phyloP scores from a whole-genome alignment of 2,888 invertebrate genomes.

The Oscheius sp. region DNA sequence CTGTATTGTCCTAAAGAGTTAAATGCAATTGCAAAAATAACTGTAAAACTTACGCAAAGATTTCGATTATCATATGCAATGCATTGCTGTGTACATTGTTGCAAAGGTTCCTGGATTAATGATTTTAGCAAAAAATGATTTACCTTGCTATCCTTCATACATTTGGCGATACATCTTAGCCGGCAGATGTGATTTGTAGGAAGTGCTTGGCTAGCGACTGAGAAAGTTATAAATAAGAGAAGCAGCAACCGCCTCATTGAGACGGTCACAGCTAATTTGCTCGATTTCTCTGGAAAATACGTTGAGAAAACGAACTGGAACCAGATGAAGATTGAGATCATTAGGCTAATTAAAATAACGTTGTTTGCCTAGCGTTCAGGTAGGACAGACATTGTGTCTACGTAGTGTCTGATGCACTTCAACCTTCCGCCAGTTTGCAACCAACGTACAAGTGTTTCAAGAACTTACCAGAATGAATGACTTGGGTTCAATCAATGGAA shows the following conservation, averaged over 20 bases:
- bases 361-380: neutral
- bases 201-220: constrained; percentile 35
- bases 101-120: constrained; percentile 27
- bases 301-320: neutral
- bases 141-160: constrained; percentile 41
- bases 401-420: too few species aligned
- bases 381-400: too few species aligned
- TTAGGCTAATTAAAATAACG: neutral
- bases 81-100: constrained; percentile 44
- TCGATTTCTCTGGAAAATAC: constrained; percentile 8
- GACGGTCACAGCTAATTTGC: constrained; percentile 1
- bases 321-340: neutral
- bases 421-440: too few species aligned
- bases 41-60: constrained; percentile 44
- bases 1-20: constrained; percentile 28
- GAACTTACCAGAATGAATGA: too few species aligned
- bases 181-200: constrained; percentile 44
- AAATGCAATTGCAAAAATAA: neutral
- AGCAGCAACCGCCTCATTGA: constrained; percentile 31
- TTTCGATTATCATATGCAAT: constrained; percentile 33
- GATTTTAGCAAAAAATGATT: neutral
- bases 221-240: neutral
- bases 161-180: constrained; percentile 49
- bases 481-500: too few species aligned
- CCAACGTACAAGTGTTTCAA: too few species aligned